Percentiles rank a stretch among this genome's conserved stretches.
These are phyloP conservation scores for Tupaia tana DNA, from an alignment of 2,113 vertebrate genomes.

Conservation along the genomic window DNA sequence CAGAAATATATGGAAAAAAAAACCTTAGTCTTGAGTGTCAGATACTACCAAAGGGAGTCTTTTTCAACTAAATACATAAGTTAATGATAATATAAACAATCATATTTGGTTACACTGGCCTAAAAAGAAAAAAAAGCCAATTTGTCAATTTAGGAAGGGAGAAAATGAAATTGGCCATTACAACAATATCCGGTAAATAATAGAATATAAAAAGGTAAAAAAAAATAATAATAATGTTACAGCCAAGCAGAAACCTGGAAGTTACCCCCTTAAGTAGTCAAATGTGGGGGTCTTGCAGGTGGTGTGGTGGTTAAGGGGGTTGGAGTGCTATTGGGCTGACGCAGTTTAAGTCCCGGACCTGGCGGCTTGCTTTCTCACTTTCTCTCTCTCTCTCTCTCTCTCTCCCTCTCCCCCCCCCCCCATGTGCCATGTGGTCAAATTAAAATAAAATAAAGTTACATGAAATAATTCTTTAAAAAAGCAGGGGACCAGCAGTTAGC, in stretches of 20 bases:
- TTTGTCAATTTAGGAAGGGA: slow-evolving; percentile 39
- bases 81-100: slow-evolving; percentile 50
- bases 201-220: background rate
- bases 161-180: background rate
- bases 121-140: slow-evolving; percentile 52
- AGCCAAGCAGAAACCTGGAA: background rate
- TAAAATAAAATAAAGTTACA: too few species aligned
- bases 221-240: background rate
- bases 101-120: background rate
- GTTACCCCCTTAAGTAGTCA: background rate
- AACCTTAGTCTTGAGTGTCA: slow-evolving; percentile 25
- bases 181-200: background rate
- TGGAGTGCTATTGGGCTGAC: too few species aligned
- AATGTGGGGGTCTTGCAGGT: too few species aligned
- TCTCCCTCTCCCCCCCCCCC: too few species aligned
- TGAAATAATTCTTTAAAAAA: background rate
- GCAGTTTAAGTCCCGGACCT: too few species aligned
- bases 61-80: slow-evolving; percentile 44
- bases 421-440: too few species aligned
- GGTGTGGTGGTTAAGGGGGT: too few species aligned
- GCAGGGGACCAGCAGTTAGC: too few species aligned
- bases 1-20: slow-evolving; percentile 58
- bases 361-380: too few species aligned
- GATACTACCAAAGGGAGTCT: background rate
- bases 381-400: too few species aligned